Evolutionary conservation across 2,888 invertebrate genomes (phyloP), one percentile per base, ranked within the genome.

Genomic region (Pandemis corylana): DNA sequence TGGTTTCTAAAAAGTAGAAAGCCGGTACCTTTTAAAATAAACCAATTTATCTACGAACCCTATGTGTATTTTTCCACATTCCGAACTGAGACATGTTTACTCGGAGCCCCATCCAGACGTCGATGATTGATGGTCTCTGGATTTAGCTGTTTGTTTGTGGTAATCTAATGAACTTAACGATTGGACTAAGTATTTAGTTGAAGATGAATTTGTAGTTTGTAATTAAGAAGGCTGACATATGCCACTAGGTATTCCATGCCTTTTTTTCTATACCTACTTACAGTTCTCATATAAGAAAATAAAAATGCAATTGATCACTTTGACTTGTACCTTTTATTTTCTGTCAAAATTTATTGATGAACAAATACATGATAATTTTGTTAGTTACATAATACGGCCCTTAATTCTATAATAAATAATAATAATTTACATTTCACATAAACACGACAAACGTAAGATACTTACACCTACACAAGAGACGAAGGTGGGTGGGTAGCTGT

Each of bases 121-220:
- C 41, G 76, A 83, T 84, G 84, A 84, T 80, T 80, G 84, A 84
- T 82, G 78, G 68, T 64, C 56, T 64, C 68, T 68, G 73, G 68
- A 59, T 64, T 73, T 68, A 59, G 59, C 46, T 56, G 72, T 72
- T 72, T 46, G 66, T 49, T 67, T 53, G 53, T 53, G 61, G 68
- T 73, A 64, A 62, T 53, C 51, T 68, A 46, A 20, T 44, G 28
- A 59, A 63, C 66, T 64, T 61, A 15, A 64, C 53, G 42, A 72
- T 62, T 67, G 51, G 28, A 51, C 51, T 20, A 61, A 67, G 67
- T 49, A 67, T 72, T 72, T 68, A 59, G 62, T 65, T 71, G 46
- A 63, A 36, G 67, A 66, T 53, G 20, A 49, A 65, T 67, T 51
- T 41, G 41, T 67, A 67, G 59, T 44, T n/a, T 59, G 42, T 65